Conservation (phyloP, 2,797 vertebrate species). For the Acanthurus tractus region DNA sequence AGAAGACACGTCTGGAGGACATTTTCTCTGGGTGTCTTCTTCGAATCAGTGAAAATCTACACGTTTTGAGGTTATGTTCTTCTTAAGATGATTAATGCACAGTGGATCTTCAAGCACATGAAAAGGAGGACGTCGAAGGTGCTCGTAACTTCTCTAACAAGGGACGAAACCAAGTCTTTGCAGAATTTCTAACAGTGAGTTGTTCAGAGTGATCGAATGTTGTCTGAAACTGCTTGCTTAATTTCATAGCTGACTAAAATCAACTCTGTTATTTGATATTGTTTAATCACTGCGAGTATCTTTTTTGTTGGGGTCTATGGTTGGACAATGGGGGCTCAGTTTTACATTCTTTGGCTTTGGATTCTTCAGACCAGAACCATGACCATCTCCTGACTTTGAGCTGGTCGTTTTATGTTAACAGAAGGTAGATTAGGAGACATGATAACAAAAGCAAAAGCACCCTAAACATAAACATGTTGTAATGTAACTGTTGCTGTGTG, state of each 20-base stretch:
- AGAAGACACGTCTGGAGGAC: constrained; percentile 34
- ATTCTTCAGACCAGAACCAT: neutral
- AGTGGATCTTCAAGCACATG: neutral
- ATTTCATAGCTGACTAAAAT: too few relatives aligned
- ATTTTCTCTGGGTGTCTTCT: constrained; percentile 1
- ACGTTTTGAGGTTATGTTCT: too few relatives aligned
- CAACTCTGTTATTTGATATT: too few relatives aligned
- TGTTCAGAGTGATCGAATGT: too few relatives aligned
- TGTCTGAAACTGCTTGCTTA: too few relatives aligned
- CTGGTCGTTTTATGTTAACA: too few relatives aligned
- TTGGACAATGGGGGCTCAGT: neutral
- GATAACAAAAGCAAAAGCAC: neutral
- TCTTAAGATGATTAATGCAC: neutral
- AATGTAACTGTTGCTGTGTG: too few relatives aligned
- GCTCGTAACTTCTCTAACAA: too few relatives aligned
- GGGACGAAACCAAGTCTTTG: too few relatives aligned
- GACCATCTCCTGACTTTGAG: neutral
- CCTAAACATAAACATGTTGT: neutral
- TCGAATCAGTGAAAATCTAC: constrained; percentile 5
- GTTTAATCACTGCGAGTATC: neutral
- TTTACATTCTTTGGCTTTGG: neutral
- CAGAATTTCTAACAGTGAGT: too few relatives aligned
- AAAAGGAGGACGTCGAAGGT: too few relatives aligned
- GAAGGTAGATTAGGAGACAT: neutral
- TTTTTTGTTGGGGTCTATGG: neutral